These are phyloP conservation scores for Prorops nasuta DNA, from an alignment of 1,140 invertebrate species.

Conservation along the genomic window DNA sequence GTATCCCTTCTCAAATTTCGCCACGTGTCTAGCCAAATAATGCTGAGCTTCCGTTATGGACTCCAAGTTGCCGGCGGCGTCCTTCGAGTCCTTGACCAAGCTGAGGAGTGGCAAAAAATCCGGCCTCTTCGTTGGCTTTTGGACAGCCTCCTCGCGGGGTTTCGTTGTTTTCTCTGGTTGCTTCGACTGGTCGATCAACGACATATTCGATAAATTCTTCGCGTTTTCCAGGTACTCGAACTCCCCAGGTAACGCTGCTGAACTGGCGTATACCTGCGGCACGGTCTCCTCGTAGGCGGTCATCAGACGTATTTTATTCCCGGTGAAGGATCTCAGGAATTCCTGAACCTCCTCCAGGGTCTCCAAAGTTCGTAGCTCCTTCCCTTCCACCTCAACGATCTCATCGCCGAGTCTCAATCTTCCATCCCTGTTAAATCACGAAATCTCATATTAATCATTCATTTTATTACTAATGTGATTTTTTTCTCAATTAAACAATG, in stretches of 20 bases:
- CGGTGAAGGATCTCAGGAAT: conserved; percentile 46
- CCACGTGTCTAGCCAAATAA: conserved; percentile 48
- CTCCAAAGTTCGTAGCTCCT: conserved; percentile 72
- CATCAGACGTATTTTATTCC: conserved; percentile 43
- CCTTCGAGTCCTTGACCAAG: conserved; percentile 31
- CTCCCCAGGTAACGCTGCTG: conserved; percentile 22
- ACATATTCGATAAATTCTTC: conserved; percentile 42
- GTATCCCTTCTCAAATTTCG: conserved; percentile 64
- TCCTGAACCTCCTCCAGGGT: conserved; percentile 65
- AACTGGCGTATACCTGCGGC: conserved; percentile 42
- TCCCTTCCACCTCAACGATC: conserved; percentile 83
- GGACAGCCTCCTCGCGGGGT: conserved; percentile 3
- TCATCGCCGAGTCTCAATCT: conserved; percentile 79
- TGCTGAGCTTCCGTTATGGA: conserved; percentile 58
- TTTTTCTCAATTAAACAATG: conserved; percentile 4
- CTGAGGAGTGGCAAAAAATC: conserved; percentile 42
- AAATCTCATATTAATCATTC: background rate
- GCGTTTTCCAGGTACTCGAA: conserved; percentile 44
- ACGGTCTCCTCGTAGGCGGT: conserved; percentile 50
- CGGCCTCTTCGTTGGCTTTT: conserved; percentile 38
- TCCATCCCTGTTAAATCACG: conserved; percentile 64
- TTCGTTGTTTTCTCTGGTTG: conserved; percentile 4
- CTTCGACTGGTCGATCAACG: conserved; percentile 24
- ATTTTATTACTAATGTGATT: background rate
- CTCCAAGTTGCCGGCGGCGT: conserved; percentile 20